Base-by-base conservation (phyloP, 2,113 vertebrate species). In the Proterorhinus semilunaris region DNA sequence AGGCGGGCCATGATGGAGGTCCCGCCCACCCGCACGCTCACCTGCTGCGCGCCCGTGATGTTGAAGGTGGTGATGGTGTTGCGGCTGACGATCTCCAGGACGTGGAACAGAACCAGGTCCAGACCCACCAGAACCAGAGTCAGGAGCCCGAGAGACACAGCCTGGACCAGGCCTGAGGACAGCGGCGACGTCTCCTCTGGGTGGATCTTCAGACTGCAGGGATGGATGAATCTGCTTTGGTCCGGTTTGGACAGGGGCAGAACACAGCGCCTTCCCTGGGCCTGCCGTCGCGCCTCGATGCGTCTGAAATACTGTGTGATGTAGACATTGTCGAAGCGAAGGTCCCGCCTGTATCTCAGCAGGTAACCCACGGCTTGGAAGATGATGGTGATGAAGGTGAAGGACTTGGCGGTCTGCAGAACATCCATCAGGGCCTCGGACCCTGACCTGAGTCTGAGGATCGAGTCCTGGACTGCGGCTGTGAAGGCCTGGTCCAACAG, bases 1-100 rank as follows among this genome's bases (percentile, higher is more conserved):
- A 98, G 93, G 13, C 79, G 82, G 1, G 95, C 94, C 43, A 98
- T 89, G 88, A 97, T 89, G n/a, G 94, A 94, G 0, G 68, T 62
- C 27, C 96, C 96, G 0, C 50, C 91, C 1, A 98, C 93, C 0
- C 58, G 77, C 75, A 98, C 91, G 1, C 94, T 72, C 66, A 97
- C 64, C 53, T 93, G 90, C 64, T 96, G 95, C 52, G 83, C 83
- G 76, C 94, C 91, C 65, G 76, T 90, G 79, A 96, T 79, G 64
- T 93, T 91, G 64, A 96, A 95, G 73, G 95, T 82, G 5, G 91
- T 85, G 0, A 91, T 85, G 11, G 92, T 93, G 75, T 96, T 93
- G 11, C 79, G 90, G 68, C 87, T 89, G 79, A 98, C 89, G 69
- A 94, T 75, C 72, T 92, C 87, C 42, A 98, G 90, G 10, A 91